Percentiles rank a stretch among this genome's conserved stretches.
phyloP scores from a whole-genome alignment of 1,140 invertebrate species.

The Drosophila elegans region DNA sequence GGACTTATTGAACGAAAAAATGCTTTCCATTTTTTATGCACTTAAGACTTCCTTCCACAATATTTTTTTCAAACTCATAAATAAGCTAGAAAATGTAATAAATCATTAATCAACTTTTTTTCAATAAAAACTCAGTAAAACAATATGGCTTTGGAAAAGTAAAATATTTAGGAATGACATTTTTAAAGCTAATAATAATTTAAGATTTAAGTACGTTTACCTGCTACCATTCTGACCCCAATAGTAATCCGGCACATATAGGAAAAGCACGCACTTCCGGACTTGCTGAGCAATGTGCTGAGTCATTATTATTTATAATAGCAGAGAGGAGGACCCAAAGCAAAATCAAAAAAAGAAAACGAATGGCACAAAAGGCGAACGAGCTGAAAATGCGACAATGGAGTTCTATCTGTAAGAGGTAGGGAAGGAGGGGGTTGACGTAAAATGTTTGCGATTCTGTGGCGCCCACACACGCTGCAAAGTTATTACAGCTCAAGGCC shows the following conservation, averaged over 20 bases:
- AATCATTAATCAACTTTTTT: no score
- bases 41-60: no score
- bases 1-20: no score
- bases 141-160: background rate
- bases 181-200: background rate
- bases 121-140: no score
- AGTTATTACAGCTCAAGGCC: conserved; percentile 75
- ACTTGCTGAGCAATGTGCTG: conserved; percentile 52
- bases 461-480: conserved; percentile 37
- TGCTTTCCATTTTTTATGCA: no score
- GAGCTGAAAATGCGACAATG: conserved; percentile 75
- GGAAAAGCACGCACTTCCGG: conserved; percentile 62
- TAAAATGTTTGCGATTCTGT: conserved; percentile 5
- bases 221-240: conserved; percentile 1
- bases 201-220: background rate
- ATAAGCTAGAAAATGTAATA: no score
- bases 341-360: conserved; percentile 26
- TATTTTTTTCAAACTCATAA: no score
- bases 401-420: conserved; percentile 45
- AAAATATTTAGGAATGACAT: background rate
- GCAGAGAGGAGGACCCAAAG: conserved; percentile 33
- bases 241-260: conserved; percentile 5
- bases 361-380: conserved; percentile 22
- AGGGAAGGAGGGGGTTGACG: background rate
- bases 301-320: conserved; percentile 83